Evolutionary conservation across 2,888 invertebrate genomes (phyloP).

Genomic region (Ophioninae sp.): DNA sequence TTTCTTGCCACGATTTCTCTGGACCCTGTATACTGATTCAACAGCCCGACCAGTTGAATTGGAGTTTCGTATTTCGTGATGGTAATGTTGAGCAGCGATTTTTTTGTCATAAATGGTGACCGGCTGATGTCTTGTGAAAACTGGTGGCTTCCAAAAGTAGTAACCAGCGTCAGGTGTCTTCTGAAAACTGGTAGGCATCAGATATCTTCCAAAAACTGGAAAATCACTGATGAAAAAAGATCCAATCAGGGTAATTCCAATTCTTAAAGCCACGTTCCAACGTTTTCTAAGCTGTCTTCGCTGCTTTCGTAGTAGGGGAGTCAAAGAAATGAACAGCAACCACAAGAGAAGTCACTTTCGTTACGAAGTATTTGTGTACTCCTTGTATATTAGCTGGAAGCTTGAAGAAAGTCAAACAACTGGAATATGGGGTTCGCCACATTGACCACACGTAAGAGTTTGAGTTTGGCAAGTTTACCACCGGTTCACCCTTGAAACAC

Average conservation of each 20-base stretch:
- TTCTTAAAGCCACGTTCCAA: background rate
- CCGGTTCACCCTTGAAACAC: constrained; percentile 8
- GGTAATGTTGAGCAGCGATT: no score
- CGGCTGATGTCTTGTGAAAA: no score
- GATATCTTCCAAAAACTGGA: background rate
- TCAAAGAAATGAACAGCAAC: constrained; percentile 56
- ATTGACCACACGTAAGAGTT: constrained; percentile 25
- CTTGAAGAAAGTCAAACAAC: constrained; percentile 36
- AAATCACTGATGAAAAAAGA: constrained; percentile 6
- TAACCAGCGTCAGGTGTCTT: no score
- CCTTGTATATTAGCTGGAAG: constrained; percentile 45
- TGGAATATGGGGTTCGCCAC: constrained; percentile 25
- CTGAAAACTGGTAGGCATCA: background rate
- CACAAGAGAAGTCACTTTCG: constrained; percentile 25
- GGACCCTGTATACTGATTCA: constrained; percentile 37
- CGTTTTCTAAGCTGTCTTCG: constrained; percentile 10
- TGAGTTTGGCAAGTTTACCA: constrained; percentile 23
- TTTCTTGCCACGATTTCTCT: constrained; percentile 5
- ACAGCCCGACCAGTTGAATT: background rate
- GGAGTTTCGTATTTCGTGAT: background rate
- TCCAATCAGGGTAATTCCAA: background rate
- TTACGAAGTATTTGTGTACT: constrained; percentile 11
- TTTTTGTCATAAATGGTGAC: no score
- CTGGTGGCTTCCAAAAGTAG: no score
- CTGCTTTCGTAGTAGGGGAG: constrained; percentile 17